Percentiles rank a stretch among this genome's conserved stretches.
Conservation (phyloP, 2,113 vertebrate species). For the Motacilla tschutschensis region DNA sequence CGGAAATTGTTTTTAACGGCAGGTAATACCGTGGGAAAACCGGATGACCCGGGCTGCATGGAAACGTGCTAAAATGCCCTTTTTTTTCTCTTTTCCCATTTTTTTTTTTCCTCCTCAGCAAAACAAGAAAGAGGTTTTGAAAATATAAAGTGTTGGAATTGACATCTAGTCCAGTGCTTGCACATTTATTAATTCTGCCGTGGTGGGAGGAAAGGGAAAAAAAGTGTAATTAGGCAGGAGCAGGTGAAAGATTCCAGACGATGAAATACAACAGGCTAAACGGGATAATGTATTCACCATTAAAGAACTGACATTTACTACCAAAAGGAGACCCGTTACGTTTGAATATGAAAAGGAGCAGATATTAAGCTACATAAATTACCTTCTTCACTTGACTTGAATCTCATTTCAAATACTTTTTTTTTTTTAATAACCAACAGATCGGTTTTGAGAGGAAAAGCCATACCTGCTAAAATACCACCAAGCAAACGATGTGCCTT, state of each 20-base stretch:
- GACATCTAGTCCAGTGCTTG: conserved; percentile 1
- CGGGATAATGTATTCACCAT: conserved; percentile 52
- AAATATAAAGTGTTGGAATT: conserved; percentile 36
- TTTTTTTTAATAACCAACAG: not conserved
- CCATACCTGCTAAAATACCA: not conserved
- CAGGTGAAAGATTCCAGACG: conserved; percentile 61
- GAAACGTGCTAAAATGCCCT: conserved; percentile 3
- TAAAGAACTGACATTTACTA: conserved; percentile 49
- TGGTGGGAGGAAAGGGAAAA: conserved; percentile 20
- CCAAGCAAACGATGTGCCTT: not conserved
- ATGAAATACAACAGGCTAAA: conserved; percentile 59
- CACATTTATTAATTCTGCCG: conserved; percentile 23
- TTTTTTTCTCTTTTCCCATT: not conserved
- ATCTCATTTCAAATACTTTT: not conserved
- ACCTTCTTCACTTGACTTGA: not conserved
- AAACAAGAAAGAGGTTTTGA: not conserved
- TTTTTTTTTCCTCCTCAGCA: not conserved
- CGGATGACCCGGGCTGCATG: conserved; percentile 21
- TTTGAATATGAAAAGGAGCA: conserved; percentile 43
- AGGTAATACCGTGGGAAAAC: conserved; percentile 58
- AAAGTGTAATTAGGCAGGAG: conserved; percentile 50
- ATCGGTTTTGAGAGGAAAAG: not conserved
- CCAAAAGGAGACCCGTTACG: conserved; percentile 50
- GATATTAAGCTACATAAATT: conserved; percentile 39
- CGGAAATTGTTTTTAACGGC: conserved; percentile 24